Percentiles rank a stretch among this genome's conserved stretches.
These are phyloP conservation scores for Euglossa dilemma DNA, from an alignment of 1,140 invertebrate species.

Conservation along the genomic window DNA sequence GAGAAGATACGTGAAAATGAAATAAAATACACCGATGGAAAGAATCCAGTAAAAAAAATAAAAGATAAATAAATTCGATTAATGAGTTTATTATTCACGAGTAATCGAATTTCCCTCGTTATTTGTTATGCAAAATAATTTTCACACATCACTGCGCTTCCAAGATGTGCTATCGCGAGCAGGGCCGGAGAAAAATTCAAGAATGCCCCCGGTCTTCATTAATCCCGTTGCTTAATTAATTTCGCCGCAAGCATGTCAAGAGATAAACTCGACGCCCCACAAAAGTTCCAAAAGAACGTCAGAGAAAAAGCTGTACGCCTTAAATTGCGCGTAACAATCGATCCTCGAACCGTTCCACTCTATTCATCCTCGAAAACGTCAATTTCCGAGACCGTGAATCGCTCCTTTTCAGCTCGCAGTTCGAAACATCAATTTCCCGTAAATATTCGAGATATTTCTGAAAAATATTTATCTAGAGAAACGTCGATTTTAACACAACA, in stretches of 20 bases:
- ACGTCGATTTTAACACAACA: background rate
- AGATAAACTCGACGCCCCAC: slow-evolving; percentile 24
- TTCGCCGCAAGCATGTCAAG: slow-evolving; percentile 41
- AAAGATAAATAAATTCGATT: no score
- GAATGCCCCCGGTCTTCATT: slow-evolving; percentile 19
- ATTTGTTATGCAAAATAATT: no score
- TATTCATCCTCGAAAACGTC: background rate
- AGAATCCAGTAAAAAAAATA: no score
- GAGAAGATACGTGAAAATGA: no score
- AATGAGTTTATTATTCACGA: no score
- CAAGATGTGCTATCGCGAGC: background rate
- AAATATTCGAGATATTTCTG: background rate
- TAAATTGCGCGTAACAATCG: slow-evolving; percentile 3
- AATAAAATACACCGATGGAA: no score
- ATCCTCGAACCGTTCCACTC: background rate
- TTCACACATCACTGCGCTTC: no score
- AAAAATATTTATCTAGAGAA: background rate
- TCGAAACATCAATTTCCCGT: background rate
- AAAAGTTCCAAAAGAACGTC: background rate
- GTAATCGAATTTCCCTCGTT: no score
- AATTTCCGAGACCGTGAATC: background rate
- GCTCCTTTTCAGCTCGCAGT: no score
- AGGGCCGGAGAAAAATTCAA: background rate
- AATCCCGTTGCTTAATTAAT: slow-evolving; percentile 47
- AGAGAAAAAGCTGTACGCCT: background rate